A percentile compares a stretch with the other conserved stretches of the same genome.
phyloP scores from a whole-genome alignment of 2,797 vertebrate species.

The Caiman crocodilus region DNA sequence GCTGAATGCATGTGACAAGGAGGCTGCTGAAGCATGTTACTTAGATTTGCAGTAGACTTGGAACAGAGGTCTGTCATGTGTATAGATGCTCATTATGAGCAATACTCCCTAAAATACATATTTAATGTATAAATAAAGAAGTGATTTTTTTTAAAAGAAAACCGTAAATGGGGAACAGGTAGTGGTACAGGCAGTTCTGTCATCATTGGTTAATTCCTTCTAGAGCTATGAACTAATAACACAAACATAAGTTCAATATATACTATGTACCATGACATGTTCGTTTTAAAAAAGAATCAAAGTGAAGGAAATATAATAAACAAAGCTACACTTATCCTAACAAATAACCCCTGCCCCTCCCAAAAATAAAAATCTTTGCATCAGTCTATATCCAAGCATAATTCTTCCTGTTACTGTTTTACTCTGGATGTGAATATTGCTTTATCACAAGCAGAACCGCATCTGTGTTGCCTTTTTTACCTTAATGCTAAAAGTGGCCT shows the following conservation, averaged over 20 bases:
- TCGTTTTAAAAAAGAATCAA: constrained; percentile 40
- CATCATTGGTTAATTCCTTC: background rate
- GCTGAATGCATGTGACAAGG: too few species aligned
- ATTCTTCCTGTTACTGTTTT: background rate
- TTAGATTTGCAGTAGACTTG: too few species aligned
- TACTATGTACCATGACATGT: constrained; percentile 24
- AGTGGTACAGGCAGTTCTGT: background rate
- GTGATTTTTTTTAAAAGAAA: constrained; percentile 3
- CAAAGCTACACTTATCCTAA: constrained; percentile 28
- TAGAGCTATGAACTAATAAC: constrained; percentile 17
- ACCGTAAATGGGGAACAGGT: background rate
- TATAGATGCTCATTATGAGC: background rate
- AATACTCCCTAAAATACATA: background rate
- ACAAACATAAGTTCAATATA: constrained; percentile 31
- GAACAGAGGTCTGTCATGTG: background rate
- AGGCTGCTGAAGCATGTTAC: too few species aligned
- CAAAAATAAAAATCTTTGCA: background rate
- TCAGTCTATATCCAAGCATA: background rate
- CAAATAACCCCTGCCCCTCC: too few species aligned
- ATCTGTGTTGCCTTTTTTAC: background rate
- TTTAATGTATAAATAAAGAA: background rate
- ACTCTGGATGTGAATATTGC: background rate
- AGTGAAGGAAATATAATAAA: constrained; percentile 35
- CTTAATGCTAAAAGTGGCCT: constrained; percentile 6
- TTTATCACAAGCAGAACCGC: background rate